Evolutionary conservation across 2,888 invertebrate genomes (phyloP), one percentile per base, ranked within the genome.

Genomic region (Pheosia gnoma): DNA sequence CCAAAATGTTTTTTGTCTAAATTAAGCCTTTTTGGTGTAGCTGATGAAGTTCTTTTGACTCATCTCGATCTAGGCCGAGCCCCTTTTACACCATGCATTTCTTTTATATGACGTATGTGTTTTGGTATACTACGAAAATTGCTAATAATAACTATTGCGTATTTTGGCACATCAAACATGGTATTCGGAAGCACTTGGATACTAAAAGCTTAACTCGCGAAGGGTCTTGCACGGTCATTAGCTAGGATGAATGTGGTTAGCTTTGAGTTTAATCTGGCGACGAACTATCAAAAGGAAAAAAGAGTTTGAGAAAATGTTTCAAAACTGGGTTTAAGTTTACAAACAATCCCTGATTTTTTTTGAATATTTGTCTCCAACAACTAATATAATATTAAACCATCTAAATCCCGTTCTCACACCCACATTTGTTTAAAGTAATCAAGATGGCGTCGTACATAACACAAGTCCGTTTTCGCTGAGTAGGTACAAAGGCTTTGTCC

Each of bases 161-260:
- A 39, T 39, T 9, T 9, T 0, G n/a, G 47, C 47, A n/a, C 47
- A 47, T 47, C 47, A n/a, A 47, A 47, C n/a, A 9, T n/a, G 47
- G 47, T 4, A n/a, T 47, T 52, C 7, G 52, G 37, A 52, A 36
- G 10, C 8, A 13, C 9, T 54, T 38, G 5, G 38, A n/a, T 54
- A 25, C 9, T 8, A 47, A 9, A 53, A 38, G 41, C 60, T 61
- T 66, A 58, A 57, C 59, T 59, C 56, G 70, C 67, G 70, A 73
- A 73, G 72, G 71, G 61, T 67, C 68, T 66, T 63, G 39, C 51
- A 55, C 60, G 60, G 61, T 61, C 63, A 70, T 59, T 63, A 63
- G 64, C 49, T 58, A 72, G 68, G 85, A 84, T 79, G 88, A 89
- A 89, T 89, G 87, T 82, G 72, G 86, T 82, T 87, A 85, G 82